Evolutionary conservation across 2,113 vertebrate genomes (phyloP).

Genomic region (Planiliza haematocheilus): DNA sequence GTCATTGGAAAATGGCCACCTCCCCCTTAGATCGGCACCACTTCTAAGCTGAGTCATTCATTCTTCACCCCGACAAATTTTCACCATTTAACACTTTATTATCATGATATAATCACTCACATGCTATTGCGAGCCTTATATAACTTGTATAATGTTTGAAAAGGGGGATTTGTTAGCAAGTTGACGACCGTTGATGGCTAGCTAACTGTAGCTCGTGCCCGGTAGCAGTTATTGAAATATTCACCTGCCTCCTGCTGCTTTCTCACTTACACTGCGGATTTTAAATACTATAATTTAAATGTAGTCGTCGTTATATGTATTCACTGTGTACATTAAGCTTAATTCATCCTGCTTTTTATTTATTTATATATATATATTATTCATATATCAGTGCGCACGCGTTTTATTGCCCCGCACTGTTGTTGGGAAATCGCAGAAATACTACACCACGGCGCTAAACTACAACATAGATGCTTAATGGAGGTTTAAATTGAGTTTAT

Average conservation of each 20-base stretch:
- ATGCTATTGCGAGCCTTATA: neutral
- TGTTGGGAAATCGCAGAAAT: neutral
- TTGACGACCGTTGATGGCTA: neutral
- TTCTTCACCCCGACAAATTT: slow-evolving; percentile 24
- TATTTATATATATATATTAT: too few species aligned
- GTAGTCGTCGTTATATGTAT: too few species aligned
- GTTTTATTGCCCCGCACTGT: slow-evolving; percentile 5
- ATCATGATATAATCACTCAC: neutral
- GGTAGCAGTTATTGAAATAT: neutral
- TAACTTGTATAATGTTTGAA: too few species aligned
- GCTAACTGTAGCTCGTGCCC: neutral
- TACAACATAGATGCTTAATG: too few species aligned
- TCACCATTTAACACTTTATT: neutral
- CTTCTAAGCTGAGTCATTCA: slow-evolving; percentile 72
- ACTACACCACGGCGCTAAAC: neutral
- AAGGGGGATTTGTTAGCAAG: neutral
- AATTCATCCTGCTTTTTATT: too few species aligned
- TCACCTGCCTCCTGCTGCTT: neutral
- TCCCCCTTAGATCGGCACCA: slow-evolving; percentile 52
- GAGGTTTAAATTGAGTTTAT: neutral
- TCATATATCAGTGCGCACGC: neutral
- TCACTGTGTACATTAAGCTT: neutral
- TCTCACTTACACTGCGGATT: too few species aligned
- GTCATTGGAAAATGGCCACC: slow-evolving; percentile 74
- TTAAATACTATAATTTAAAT: too few species aligned